Evolutionary conservation across 1,140 invertebrate genomes (phyloP).

Genomic region (Ericerus pela): DNA sequence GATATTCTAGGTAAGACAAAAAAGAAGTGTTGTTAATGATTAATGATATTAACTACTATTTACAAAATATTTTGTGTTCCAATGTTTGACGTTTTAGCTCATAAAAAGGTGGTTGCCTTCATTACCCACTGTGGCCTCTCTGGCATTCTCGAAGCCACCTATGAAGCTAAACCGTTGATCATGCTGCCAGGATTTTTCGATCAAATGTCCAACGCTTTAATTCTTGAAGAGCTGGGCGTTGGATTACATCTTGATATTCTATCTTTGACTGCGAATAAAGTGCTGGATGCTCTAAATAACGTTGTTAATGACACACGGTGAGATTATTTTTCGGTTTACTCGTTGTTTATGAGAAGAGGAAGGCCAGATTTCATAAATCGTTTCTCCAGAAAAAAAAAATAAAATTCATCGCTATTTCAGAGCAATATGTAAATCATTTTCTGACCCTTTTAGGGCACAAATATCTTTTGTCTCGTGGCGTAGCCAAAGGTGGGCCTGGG

Average conservation of each 20-base stretch:
- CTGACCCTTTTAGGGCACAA: no score
- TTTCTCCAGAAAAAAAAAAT: no score
- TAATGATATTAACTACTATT: no score
- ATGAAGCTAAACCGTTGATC: conserved; percentile 50
- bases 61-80: no score
- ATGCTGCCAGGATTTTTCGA: conserved; percentile 50
- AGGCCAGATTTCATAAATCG: no score
- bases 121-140: conserved; percentile 57
- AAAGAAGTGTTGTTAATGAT: no score
- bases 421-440: no score
- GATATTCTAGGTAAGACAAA: conserved; percentile 43
- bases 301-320: conserved; percentile 34
- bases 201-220: conserved; percentile 37
- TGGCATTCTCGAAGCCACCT: conserved; percentile 51
- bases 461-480: no score
- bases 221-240: conserved; percentile 10
- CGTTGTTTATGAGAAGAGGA: no score
- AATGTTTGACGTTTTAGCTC: no score
- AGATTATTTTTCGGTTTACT: conserved; percentile 23
- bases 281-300: conserved; percentile 29
- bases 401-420: no score
- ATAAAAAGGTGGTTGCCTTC: conserved; percentile 48
- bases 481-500: no score
- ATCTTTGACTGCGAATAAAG: conserved; percentile 27
- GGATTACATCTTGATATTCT: conserved; percentile 10